phyloP scores from a whole-genome alignment of 1,140 invertebrate species.

The Pogonognathellus flavescens region DNA sequence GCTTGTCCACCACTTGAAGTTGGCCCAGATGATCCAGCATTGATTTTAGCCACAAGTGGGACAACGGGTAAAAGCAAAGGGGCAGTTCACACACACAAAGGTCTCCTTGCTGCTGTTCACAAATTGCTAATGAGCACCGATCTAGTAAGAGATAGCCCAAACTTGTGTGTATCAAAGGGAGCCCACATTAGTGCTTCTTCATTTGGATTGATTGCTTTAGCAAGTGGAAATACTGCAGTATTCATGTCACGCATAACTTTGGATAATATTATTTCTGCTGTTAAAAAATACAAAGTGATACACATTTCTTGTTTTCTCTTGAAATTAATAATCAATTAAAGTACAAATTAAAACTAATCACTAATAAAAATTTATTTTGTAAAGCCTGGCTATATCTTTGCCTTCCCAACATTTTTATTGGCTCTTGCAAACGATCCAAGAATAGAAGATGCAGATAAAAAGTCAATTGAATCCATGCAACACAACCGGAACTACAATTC shows the following conservation, averaged over 20 bases:
- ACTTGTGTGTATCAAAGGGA: constrained; percentile 58
- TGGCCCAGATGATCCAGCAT: constrained; percentile 36
- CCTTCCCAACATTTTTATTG: constrained; percentile 55
- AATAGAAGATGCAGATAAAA: not conserved
- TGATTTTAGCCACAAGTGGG: constrained; percentile 55
- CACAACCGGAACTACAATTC: constrained; percentile 5
- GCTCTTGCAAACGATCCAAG: constrained; percentile 35
- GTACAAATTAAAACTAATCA: not conserved
- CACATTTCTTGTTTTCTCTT: no score
- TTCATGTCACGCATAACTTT: constrained; percentile 51
- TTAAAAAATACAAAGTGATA: constrained; percentile 58
- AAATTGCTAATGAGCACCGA: not conserved
- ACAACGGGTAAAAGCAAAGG: constrained; percentile 55
- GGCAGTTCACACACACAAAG: constrained; percentile 48
- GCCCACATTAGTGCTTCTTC: constrained; percentile 59
- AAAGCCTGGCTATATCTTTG: constrained; percentile 53
- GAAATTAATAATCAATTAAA: not conserved
- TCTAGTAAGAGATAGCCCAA: constrained; percentile 29
- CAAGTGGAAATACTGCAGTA: constrained; percentile 31
- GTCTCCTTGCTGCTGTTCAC: not conserved
- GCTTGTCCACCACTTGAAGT: constrained; percentile 28
- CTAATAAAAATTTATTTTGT: not conserved
- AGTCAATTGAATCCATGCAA: not conserved
- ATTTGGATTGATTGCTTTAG: constrained; percentile 13
- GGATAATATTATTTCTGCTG: constrained; percentile 60